These are phyloP conservation scores for Phycodurus eques DNA, from an alignment of 2,113 vertebrate genomes.

Conservation along the genomic window DNA sequence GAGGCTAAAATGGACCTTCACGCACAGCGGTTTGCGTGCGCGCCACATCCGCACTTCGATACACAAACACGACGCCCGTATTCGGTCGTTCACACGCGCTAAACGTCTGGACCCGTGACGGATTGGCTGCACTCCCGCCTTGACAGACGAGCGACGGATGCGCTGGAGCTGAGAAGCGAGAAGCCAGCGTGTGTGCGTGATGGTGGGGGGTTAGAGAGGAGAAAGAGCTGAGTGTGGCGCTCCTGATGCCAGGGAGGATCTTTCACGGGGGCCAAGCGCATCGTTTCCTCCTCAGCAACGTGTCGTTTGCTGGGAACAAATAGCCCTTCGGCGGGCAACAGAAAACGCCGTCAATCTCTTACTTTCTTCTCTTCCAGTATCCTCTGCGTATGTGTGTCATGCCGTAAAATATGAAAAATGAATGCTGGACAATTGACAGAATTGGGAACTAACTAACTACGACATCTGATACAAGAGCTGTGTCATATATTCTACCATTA, in stretches of 20 bases:
- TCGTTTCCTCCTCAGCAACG: constrained; percentile 66
- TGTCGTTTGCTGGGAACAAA: constrained; percentile 72
- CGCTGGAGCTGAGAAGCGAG: constrained; percentile 64
- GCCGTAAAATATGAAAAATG: neutral
- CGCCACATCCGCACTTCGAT: constrained; percentile 23
- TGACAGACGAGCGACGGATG: constrained; percentile 77
- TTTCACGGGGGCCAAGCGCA: constrained; percentile 61
- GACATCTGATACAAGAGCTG: too few relatives aligned
- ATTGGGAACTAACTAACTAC: neutral
- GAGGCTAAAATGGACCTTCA: constrained; percentile 34
- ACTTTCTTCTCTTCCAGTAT: constrained; percentile 12
- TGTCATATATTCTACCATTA: too few relatives aligned
- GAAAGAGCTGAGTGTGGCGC: constrained; percentile 64
- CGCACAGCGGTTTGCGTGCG: constrained; percentile 15
- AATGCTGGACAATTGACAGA: neutral
- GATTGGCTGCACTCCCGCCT: constrained; percentile 77
- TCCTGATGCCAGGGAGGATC: constrained; percentile 65
- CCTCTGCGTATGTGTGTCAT: constrained; percentile 5
- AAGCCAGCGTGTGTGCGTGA: constrained; percentile 19
- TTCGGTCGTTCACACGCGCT: constrained; percentile 26
- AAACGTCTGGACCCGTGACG: constrained; percentile 68
- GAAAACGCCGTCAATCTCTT: constrained; percentile 35
- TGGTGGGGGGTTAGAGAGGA: constrained; percentile 12
- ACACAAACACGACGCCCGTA: constrained; percentile 30
- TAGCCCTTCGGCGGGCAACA: constrained; percentile 55